phyloP scores from a whole-genome alignment of 2,797 vertebrate genomes.

The Gymnoscopelus microlampas region DNA sequence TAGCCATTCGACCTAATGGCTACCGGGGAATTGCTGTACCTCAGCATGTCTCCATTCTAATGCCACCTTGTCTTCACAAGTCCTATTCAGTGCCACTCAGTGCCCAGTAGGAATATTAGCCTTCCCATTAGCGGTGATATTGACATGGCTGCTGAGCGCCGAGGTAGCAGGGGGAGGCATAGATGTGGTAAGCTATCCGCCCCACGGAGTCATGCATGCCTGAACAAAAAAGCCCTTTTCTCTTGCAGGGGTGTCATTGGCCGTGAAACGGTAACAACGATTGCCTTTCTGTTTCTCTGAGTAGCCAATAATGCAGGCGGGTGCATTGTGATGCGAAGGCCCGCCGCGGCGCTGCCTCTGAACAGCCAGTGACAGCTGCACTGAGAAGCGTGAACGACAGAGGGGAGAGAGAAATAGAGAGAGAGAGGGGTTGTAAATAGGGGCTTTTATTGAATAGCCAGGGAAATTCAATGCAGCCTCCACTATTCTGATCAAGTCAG shows the following conservation, averaged over 20 bases:
- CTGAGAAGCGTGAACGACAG: background rate
- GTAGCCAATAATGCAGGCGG: conserved; percentile 35
- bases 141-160: too few relatives aligned
- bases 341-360: background rate
- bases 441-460: conserved; percentile 52
- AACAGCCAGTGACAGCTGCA: conserved; percentile 11
- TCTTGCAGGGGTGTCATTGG: conserved; percentile 62
- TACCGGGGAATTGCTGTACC: too few relatives aligned
- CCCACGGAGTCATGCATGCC: too few relatives aligned
- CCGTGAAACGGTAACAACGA: conserved; percentile 23
- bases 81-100: too few relatives aligned
- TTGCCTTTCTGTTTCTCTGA: conserved; percentile 14
- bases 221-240: too few relatives aligned
- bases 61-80: too few relatives aligned
- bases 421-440: background rate
- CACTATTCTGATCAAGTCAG: conserved; percentile 18
- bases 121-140: too few relatives aligned
- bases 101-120: too few relatives aligned
- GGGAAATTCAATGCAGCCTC: conserved; percentile 49
- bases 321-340: conserved; percentile 22
- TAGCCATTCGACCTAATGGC: too few relatives aligned
- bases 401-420: background rate
- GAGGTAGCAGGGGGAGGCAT: too few relatives aligned
- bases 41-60: too few relatives aligned
- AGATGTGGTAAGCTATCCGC: too few relatives aligned